A percentile compares a stretch with the other conserved stretches of the same genome.
Evolutionary conservation across 1,140 invertebrate genomes (phyloP).

Genomic region (Ericerus pela): DNA sequence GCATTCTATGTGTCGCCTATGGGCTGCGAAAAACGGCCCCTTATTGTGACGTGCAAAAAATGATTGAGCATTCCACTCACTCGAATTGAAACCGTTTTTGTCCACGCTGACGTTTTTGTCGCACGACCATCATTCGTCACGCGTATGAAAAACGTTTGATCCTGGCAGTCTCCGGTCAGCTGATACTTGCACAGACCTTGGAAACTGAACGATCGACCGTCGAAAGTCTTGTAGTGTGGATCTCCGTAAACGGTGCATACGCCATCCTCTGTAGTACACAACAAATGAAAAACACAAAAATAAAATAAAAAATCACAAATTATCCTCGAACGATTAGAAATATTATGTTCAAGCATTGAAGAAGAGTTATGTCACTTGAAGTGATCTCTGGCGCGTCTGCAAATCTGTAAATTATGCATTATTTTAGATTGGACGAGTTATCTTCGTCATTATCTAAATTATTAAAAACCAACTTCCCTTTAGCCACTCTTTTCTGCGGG

Average conservation of each 20-base stretch:
- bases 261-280: slow-evolving; percentile 48
- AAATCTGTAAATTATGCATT: too few relatives aligned
- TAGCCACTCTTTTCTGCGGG: too few relatives aligned
- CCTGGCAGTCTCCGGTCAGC: slow-evolving; percentile 60
- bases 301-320: slow-evolving; percentile 18
- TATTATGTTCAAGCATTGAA: neutral
- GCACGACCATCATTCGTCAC: slow-evolving; percentile 72
- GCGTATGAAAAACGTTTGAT: slow-evolving; percentile 65
- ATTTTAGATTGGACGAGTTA: too few relatives aligned
- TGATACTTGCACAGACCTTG: slow-evolving; percentile 85
- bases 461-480: too few relatives aligned
- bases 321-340: too few relatives aligned
- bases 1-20: neutral
- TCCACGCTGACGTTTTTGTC: slow-evolving; percentile 66
- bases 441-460: too few relatives aligned
- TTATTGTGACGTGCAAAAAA: neutral
- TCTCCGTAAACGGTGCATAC: slow-evolving; percentile 86
- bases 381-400: too few relatives aligned
- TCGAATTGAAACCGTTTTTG: slow-evolving; percentile 69
- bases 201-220: slow-evolving; percentile 80
- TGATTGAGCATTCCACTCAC: slow-evolving; percentile 24
- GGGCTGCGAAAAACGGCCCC: neutral
- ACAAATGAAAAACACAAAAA: slow-evolving; percentile 15
- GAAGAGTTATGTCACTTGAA: too few relatives aligned
- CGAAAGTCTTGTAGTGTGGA: slow-evolving; percentile 85